These are phyloP conservation scores for Panthera uncia DNA, from an alignment of 2,113 vertebrate species.

Conservation along the genomic window DNA sequence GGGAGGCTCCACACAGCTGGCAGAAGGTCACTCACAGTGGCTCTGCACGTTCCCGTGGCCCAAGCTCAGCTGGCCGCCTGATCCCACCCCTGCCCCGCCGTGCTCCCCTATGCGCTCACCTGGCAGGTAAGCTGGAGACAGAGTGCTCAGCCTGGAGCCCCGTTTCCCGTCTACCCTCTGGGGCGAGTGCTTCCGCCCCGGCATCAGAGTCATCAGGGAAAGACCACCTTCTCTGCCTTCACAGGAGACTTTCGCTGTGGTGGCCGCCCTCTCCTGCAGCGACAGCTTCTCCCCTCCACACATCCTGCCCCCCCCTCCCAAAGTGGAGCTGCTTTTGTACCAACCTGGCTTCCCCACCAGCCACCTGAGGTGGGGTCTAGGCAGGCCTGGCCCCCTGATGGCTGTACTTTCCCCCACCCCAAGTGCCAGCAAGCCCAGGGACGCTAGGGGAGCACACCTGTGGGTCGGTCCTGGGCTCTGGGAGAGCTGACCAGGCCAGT, in stretches of 20 bases:
- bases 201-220: not conserved
- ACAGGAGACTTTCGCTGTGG: not conserved
- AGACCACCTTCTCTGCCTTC: not conserved
- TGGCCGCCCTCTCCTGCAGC: fast-evolving
- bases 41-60: not conserved
- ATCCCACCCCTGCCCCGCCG: fast-evolving
- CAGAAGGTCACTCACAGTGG: not conserved
- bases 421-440: not conserved
- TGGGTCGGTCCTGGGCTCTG: not conserved
- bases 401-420: no score
- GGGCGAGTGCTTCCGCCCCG: not conserved
- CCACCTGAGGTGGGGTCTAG: not conserved
- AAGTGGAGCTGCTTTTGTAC: not conserved
- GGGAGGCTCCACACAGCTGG: not conserved
- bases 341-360: fast-evolving
- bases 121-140: not conserved
- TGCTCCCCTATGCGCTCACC: not conserved
- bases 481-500: not conserved
- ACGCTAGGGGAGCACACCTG: not conserved
- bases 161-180: not conserved
- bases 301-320: not conserved
- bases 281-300: not conserved
- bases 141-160: not conserved
- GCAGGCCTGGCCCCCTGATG: not conserved
- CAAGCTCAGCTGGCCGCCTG: fast-evolving